Conservation (phyloP, 1,140 invertebrate genomes). For the Arctopsyche grandis region DNA sequence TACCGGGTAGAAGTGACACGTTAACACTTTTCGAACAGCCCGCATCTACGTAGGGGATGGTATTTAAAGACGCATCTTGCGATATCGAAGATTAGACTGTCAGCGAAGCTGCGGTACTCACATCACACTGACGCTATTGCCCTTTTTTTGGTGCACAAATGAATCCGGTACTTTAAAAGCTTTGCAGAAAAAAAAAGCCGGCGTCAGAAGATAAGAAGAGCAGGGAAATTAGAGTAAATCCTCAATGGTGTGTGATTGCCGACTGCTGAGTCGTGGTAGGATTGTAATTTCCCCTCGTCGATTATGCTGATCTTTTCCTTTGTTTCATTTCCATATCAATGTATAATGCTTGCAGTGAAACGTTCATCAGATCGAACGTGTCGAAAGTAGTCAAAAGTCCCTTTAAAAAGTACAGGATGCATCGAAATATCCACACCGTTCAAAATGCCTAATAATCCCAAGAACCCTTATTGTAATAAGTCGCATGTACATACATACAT, state of each 20-base stretch:
- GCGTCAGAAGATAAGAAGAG: conserved; percentile 53
- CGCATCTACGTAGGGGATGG: conserved; percentile 44
- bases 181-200: conserved; percentile 44
- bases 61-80: conserved; percentile 53
- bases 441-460: too few relatives aligned
- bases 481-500: neutral
- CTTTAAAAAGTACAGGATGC: neutral
- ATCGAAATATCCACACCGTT: neutral
- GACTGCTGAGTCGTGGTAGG: conserved; percentile 40
- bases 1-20: conserved; percentile 40
- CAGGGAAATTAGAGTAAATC: conserved; percentile 53
- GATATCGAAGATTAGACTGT: conserved; percentile 47
- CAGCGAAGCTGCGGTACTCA: conserved; percentile 38
- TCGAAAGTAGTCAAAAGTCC: neutral
- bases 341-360: neutral
- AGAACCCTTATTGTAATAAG: neutral
- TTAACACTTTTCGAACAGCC: conserved; percentile 49
- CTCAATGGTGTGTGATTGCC: conserved; percentile 52
- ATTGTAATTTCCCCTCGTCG: conserved; percentile 49
- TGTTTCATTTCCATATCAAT: conserved; percentile 31
- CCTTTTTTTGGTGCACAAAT: conserved; percentile 41
- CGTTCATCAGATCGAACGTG: neutral
- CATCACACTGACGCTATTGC: neutral
- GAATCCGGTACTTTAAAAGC: conserved; percentile 38
- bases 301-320: conserved; percentile 49